Base-by-base conservation (phyloP, 23 tunicate species). In the Phallusia fumigata region DNA sequence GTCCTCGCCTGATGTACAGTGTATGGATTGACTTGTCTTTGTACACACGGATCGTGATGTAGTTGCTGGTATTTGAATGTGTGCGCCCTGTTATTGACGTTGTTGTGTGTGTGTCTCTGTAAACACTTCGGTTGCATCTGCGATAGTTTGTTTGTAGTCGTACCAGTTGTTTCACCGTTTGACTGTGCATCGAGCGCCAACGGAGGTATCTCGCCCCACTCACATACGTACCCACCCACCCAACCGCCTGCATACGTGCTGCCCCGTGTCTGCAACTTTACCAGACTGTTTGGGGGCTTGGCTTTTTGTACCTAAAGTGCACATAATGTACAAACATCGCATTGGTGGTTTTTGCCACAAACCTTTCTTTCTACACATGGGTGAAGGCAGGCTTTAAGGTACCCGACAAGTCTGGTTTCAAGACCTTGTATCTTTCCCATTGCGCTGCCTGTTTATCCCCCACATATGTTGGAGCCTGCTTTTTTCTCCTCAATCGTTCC, bases 401-500 rank as follows among this genome's bases (percentile, higher is more conserved):
- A 40, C 5, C 47, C 5, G 47, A 10, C 47, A 40, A 40, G 47
- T 40, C 47, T 40, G 47, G 10, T 40, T 40, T 40, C 47, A 3
- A 40, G 47, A 40, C 47, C 47, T 40, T 40, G 10, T 3, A 3
- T 40, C 47, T 40, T 3, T 58, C 69, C 69, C 13, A 21, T 16
- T 24, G 16, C 69, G 69, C 69, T 58, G 28, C 28, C 69, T 58
- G 69, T 24, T 24, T 21, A 58, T 58, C 28, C 28, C 16, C 16
- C 13, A 40, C 5, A 40, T 51, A 13, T 51, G 58, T 18, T 51
- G 18, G 15, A 58, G 26, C 28, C 69, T 16, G 28, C 11, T 21
- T 58, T 58, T 58, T n/a, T n/a, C n/a, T 58, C 69, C 69, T 24
- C 69, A 40, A 40, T 58, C 69, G 69, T 58, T 58, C 26, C 69